phyloP scores from a whole-genome alignment of 1,140 invertebrate genomes.

The Zaprionus nigranus region DNA sequence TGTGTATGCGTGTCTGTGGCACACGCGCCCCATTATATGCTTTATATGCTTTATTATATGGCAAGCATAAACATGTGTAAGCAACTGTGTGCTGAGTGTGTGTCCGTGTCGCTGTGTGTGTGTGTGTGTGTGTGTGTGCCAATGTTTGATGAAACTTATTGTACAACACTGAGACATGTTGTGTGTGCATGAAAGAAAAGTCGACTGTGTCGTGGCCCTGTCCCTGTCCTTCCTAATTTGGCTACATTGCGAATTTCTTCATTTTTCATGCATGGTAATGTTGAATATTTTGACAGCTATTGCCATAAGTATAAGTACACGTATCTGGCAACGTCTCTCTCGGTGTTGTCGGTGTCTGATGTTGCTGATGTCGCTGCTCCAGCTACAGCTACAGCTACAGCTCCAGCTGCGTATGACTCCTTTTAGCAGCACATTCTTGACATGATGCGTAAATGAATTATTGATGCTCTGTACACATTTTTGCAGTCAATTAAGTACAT shows the following conservation, averaged over 20 bases:
- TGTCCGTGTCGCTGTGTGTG: conserved; percentile 17
- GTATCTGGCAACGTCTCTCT: neutral
- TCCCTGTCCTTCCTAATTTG: conserved; percentile 61
- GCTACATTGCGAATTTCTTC: conserved; percentile 69
- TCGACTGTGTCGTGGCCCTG: conserved; percentile 31
- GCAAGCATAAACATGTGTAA: conserved; percentile 54
- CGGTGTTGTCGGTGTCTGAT: neutral
- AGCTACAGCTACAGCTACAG: neutral
- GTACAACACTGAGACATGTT: conserved; percentile 25
- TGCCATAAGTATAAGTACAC: conserved; percentile 9
- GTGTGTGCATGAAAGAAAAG: conserved; percentile 35
- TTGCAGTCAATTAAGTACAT: conserved; percentile 25
- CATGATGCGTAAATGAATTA: conserved; percentile 30
- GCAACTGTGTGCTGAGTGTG: conserved; percentile 22
- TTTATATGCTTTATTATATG: conserved; percentile 67
- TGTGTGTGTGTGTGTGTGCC: conserved; percentile 12
- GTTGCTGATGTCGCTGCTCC: no score
- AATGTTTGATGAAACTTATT: conserved; percentile 53
- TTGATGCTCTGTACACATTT: conserved; percentile 14
- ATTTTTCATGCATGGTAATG: conserved; percentile 79
- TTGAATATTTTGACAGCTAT: conserved; percentile 74
- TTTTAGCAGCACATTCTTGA: conserved; percentile 35
- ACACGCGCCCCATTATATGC: conserved; percentile 66
- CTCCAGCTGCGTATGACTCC: conserved; percentile 5
- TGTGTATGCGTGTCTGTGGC: conserved; percentile 62